phyloP scores from a whole-genome alignment of 2,113 vertebrate genomes.

The Aldabrachelys gigantea region DNA sequence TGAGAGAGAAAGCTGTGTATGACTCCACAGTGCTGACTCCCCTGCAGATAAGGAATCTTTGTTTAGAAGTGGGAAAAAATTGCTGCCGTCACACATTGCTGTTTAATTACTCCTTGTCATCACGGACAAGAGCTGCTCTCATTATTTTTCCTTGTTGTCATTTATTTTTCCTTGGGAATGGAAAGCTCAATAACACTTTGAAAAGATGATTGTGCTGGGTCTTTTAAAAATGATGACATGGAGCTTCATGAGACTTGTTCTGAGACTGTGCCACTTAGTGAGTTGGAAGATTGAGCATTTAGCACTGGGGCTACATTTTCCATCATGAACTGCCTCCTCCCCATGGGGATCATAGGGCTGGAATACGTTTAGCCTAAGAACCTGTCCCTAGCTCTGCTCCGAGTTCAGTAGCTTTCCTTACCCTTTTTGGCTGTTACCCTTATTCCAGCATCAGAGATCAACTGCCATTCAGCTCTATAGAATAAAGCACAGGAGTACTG shows the following conservation, averaged over 20 bases:
- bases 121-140: fast-evolving
- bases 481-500: background rate
- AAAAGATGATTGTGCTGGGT: background rate
- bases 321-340: background rate
- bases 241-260: background rate
- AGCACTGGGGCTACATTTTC: background rate
- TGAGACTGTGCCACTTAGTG: background rate
- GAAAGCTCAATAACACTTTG: background rate
- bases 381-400: background rate
- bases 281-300: background rate
- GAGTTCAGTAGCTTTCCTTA: background rate
- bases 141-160: background rate
- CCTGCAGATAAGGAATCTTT: background rate
- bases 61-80: background rate
- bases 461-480: background rate
- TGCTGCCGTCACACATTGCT: background rate
- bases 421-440: fast-evolving
- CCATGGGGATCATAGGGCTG: background rate
- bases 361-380: background rate
- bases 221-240: background rate
- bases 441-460: background rate
- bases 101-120: background rate
- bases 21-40: too few relatives aligned
- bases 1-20: background rate
- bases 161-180: background rate